These are phyloP conservation scores for Rhipidura dahli DNA, from an alignment of 2,113 vertebrate species.

Conservation along the genomic window DNA sequence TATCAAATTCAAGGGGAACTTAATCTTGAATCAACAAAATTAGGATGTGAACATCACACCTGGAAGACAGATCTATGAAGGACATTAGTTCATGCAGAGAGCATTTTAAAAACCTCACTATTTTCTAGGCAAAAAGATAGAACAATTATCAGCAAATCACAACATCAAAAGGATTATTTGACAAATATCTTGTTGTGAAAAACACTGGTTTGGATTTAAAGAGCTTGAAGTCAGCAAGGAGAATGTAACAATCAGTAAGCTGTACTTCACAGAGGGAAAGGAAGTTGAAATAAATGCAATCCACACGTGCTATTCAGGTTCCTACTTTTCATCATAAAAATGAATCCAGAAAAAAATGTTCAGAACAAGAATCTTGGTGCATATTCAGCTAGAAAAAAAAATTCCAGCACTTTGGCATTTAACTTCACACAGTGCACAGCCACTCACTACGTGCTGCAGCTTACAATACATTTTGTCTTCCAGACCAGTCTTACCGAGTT, in stretches of 20 bases:
- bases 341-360: background rate
- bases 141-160: background rate
- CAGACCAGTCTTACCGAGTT: slow-evolving; percentile 65
- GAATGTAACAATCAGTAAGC: background rate
- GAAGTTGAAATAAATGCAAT: background rate
- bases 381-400: slow-evolving; percentile 25
- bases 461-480: slow-evolving; percentile 65
- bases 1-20: background rate
- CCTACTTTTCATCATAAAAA: background rate
- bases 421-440: slow-evolving; percentile 50
- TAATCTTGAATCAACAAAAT: background rate
- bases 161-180: background rate
- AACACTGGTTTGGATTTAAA: background rate
- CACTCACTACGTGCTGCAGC: slow-evolving; percentile 52
- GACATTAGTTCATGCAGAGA: background rate
- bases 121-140: background rate
- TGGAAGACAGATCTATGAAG: background rate
- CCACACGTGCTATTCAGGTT: background rate
- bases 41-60: background rate
- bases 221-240: background rate
- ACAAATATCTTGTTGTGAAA: background rate
- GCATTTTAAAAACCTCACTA: background rate
- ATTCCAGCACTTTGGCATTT: slow-evolving; percentile 18
- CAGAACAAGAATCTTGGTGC: background rate
- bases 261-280: background rate